A percentile compares a stretch with the other conserved stretches of the same genome.
These are phyloP conservation scores for Zapus hudsonius DNA, from an alignment of 2,113 vertebrate species.

Conservation along the genomic window DNA sequence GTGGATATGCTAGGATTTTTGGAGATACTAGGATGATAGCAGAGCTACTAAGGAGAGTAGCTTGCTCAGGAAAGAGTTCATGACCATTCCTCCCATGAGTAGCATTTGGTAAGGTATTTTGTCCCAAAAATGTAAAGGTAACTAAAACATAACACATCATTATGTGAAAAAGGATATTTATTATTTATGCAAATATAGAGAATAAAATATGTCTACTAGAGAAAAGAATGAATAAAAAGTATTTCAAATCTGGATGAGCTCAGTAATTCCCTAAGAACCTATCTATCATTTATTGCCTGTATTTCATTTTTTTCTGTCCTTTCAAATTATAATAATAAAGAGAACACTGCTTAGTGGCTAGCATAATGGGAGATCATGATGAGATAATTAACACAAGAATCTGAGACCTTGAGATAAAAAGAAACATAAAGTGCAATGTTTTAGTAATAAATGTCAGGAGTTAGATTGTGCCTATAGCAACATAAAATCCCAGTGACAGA, in stretches of 20 bases:
- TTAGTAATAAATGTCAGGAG: neutral
- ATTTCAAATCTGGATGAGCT: neutral
- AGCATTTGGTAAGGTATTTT: too few species aligned
- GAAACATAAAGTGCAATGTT: neutral
- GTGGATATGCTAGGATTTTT: too few species aligned
- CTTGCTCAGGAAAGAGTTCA: too few species aligned
- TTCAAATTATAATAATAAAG: slow-evolving; percentile 32
- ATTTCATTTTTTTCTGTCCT: slow-evolving; percentile 27
- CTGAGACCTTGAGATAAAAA: neutral
- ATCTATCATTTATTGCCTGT: slow-evolving; percentile 23
- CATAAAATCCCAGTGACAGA: neutral
- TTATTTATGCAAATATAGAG: neutral
- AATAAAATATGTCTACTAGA: neutral
- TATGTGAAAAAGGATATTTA: neutral
- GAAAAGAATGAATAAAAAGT: neutral
- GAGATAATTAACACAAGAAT: neutral
- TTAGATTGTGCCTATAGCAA: neutral
- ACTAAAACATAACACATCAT: neutral
- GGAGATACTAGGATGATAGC: too few species aligned
- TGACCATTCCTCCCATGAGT: too few species aligned
- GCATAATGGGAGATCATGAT: neutral
- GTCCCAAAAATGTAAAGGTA: too few species aligned
- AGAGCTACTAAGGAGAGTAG: too few species aligned
- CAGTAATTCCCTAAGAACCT: neutral
- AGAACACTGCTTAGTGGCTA: slow-evolving; percentile 15